Evolutionary conservation across 2,888 invertebrate species (phyloP).

Genomic region (Candidula unifasciata): DNA sequence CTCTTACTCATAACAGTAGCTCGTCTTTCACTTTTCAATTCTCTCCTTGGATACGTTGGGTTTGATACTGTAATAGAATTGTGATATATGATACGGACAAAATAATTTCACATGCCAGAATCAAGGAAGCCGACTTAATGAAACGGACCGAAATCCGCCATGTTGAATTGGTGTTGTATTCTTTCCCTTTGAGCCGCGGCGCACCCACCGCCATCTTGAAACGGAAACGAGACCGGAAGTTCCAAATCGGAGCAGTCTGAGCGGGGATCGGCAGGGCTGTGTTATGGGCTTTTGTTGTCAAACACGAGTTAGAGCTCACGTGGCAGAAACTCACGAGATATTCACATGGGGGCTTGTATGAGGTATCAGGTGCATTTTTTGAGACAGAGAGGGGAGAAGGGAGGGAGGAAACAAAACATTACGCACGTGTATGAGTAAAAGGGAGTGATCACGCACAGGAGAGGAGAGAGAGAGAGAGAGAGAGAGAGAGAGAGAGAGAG

Average conservation of each 20-base stretch:
- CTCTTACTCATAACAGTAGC: not conserved
- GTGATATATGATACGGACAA: constrained; percentile 27
- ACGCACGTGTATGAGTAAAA: not conserved
- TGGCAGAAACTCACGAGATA: constrained; percentile 25
- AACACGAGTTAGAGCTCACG: constrained; percentile 10
- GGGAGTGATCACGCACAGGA: not conserved
- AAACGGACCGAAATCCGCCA: not conserved
- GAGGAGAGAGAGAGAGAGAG: not conserved
- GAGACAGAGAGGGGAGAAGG: no score
- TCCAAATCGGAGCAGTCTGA: constrained; percentile 41
- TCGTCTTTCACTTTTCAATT: constrained; percentile 22
- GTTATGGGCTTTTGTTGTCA: constrained; percentile 27
- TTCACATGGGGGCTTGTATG: constrained; percentile 19
- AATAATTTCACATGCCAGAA: constrained; percentile 43
- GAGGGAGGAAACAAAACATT: no score
- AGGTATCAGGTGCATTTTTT: constrained; percentile 11
- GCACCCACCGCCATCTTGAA: constrained; percentile 26
- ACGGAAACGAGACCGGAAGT: constrained; percentile 23
- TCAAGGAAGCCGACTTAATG: constrained; percentile 33
- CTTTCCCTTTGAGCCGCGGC: not conserved
- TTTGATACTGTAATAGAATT: constrained; percentile 16
- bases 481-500: not conserved
- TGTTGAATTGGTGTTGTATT: not conserved
- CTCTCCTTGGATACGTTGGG: not conserved
- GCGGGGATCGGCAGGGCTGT: not conserved